Evolutionary conservation across 2,888 invertebrate genomes (phyloP), one percentile per base, ranked within the genome.

Genomic region (Phrixothrix hirtus): DNA sequence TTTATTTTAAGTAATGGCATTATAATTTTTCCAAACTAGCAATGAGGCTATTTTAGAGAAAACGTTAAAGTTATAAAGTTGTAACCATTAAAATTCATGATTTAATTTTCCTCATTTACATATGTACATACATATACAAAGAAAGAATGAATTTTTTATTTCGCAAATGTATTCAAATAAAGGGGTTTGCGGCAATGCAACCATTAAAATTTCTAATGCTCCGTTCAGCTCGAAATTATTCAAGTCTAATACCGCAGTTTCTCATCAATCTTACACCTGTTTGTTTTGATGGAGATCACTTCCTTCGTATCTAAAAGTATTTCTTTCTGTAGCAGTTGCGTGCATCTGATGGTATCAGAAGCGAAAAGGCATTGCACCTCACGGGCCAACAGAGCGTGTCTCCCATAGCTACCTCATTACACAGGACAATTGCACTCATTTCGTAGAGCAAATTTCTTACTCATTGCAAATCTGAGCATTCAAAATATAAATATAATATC

Each of bases 351-450:
- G 53, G 31, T 53, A 68, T 68, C 66, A 63, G 52, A 62, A 65
- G 42, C 60, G 52, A 51, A 51, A 63, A 69, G 69, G 60, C 71
- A 68, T 66, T 72, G 71, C 70, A 69, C 70, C 70, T 68, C 68
- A 66, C 67, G 65, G 63, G 51, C 64, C 70, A 71, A 39, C 69
- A 63, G 72, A 73, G 70, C 72, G 68, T 70, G 68, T 72, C 71
- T 72, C 72, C 71, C 64, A 59, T 51, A 60, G 65, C 69, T 67
- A 71, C 69, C 72, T 72, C 72, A 71, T 72, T 72, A 72, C 70
- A 67, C 70, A 65, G 65, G 67, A 71, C 71, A 71, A 72, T 72
- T 71, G 69, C 67, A 59, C 59, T 57, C 55, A 57, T 60, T 64
- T 62, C 56, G 57, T 60, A 47, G 42, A 49, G 37, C 44, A 42